Conservation (phyloP, 2,113 vertebrate genomes). For the Elaphurus davidianus region DNA sequence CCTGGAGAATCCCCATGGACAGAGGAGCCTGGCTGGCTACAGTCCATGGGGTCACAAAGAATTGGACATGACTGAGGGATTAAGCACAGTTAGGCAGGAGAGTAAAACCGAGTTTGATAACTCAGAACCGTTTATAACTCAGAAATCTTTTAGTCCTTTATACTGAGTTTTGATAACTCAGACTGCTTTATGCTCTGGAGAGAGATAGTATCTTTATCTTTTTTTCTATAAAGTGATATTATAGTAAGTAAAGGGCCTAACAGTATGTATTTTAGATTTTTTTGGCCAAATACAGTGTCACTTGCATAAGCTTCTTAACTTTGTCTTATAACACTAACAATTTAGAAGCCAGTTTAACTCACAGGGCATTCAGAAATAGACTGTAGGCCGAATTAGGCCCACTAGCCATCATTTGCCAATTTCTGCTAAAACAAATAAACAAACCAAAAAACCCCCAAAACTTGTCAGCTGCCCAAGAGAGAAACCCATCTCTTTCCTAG, state of each 20-base stretch:
- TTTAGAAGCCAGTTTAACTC: not conserved
- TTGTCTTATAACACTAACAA: not conserved
- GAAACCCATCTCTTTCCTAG: not conserved
- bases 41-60: not conserved
- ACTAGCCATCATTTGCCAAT: not conserved
- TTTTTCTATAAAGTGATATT: not conserved
- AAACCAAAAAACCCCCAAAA: not conserved
- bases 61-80: not conserved
- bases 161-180: not conserved
- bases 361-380: not conserved
- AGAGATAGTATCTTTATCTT: not conserved
- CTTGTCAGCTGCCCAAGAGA: not conserved
- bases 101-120: not conserved
- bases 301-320: not conserved
- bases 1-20: not conserved
- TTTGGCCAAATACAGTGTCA: not conserved
- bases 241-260: not conserved
- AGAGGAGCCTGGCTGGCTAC: not conserved
- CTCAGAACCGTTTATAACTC: not conserved
- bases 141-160: not conserved
- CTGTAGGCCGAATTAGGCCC: not conserved
- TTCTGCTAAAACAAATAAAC: not conserved
- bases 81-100: not conserved
- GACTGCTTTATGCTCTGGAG: not conserved
- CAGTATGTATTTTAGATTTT: not conserved